A percentile compares a stretch with the other conserved stretches of the same genome.
These are phyloP conservation scores for Dolichotis patagonum DNA, from an alignment of 2,113 vertebrate genomes.

Conservation along the genomic window DNA sequence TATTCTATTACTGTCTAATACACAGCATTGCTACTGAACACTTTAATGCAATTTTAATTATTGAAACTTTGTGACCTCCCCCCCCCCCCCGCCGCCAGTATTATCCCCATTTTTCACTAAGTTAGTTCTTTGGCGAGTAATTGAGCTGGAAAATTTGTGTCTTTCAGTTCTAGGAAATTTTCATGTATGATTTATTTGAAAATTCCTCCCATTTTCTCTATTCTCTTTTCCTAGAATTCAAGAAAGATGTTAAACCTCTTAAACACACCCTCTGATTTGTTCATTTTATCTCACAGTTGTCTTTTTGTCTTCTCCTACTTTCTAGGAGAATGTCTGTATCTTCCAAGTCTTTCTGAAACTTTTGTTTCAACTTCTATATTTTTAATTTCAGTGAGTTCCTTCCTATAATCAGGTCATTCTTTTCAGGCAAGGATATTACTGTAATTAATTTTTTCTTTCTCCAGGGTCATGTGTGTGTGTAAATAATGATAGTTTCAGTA, in stretches of 20 bases:
- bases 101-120: background rate
- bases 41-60: background rate
- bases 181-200: background rate
- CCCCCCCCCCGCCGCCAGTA: background rate
- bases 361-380: conserved; percentile 7
- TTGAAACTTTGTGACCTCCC: background rate
- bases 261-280: background rate
- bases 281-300: background rate
- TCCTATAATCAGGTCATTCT: background rate
- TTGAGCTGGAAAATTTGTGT: background rate
- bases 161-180: background rate
- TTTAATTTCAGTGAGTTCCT: conserved; percentile 12
- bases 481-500: background rate
- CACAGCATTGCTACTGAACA: background rate
- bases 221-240: background rate
- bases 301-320: background rate
- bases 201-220: background rate
- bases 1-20: background rate
- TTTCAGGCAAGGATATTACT: background rate
- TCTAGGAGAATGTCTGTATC: background rate
- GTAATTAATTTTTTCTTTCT: background rate
- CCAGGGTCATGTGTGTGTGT: background rate
- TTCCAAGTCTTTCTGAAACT: background rate
- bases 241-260: background rate
- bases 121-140: background rate